Conservation (phyloP, 2,113 vertebrate genomes). For the Oxyura jamaicensis region DNA sequence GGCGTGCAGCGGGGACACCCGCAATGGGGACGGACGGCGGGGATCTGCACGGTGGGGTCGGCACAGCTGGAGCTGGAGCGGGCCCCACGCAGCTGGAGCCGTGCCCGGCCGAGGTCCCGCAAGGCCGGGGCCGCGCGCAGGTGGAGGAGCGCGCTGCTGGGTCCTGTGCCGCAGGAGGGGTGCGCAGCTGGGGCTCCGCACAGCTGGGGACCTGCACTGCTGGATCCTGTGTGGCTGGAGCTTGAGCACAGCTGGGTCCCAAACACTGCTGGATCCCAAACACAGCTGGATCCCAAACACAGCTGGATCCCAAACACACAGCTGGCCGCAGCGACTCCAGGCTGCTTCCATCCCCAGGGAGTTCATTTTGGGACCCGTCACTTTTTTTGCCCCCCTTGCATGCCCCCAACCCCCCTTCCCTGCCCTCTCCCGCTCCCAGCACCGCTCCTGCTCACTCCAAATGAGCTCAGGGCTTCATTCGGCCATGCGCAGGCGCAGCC, state of each 20-base stretch:
- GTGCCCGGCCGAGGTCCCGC: neutral
- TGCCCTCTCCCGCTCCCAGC: fast-evolving
- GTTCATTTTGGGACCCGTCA: too few species aligned
- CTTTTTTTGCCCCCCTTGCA: too few species aligned
- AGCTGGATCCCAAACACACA: neutral
- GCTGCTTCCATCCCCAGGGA: neutral
- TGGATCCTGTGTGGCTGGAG: neutral
- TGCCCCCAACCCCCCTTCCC: too few species aligned
- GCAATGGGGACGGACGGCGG: fast-evolving
- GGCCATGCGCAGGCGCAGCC: neutral
- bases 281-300: neutral
- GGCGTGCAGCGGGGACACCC: neutral
- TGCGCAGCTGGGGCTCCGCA: neutral
- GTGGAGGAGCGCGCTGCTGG: neutral
- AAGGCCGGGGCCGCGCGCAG: neutral
- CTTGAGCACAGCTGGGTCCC: neutral
- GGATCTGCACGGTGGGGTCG: fast-evolving
- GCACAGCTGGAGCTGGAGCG: neutral
- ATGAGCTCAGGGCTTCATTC: fast-evolving
- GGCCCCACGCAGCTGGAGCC: neutral
- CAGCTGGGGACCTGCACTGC: neutral
- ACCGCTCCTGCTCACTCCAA: fast-evolving
- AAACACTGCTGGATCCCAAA: neutral
- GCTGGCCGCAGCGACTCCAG: neutral
- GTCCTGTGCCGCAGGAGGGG: fast-evolving